phyloP scores from a whole-genome alignment of 2,888 invertebrate genomes.

The Stenotaenia linearis region DNA sequence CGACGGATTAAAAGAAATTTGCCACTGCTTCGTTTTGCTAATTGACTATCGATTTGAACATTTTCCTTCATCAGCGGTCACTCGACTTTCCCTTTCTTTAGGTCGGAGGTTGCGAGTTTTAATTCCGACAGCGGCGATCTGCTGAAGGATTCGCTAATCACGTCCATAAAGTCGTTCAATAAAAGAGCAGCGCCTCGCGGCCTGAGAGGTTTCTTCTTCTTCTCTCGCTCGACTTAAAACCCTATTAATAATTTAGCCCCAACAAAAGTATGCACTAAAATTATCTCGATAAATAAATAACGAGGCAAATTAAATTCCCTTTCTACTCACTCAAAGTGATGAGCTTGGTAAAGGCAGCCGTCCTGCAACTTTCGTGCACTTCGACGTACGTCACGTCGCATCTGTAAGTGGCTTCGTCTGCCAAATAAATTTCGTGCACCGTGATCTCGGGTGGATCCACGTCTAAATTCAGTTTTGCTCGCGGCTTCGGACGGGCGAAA shows the following conservation, averaged over 20 bases:
- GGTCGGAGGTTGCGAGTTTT: too few species aligned
- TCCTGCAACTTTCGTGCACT: conserved; percentile 35
- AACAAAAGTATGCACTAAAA: neutral
- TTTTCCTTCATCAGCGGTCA: neutral
- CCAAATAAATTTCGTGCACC: conserved; percentile 26
- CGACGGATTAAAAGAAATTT: neutral
- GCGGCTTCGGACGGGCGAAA: conserved; percentile 8
- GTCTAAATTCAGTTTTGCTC: conserved; percentile 31
- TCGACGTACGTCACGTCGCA: conserved; percentile 36
- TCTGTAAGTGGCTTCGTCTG: conserved; percentile 34
- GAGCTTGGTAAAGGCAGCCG: conserved; percentile 28
- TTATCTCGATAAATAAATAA: neutral
- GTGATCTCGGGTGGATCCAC: conserved; percentile 32
- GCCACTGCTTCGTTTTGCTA: neutral
- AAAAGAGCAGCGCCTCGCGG: too few species aligned
- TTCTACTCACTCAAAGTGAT: conserved; percentile 34
- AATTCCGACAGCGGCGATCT: too few species aligned
- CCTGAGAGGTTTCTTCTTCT: too few species aligned
- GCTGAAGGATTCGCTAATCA: too few species aligned
- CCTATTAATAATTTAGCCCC: neutral
- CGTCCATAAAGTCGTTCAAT: too few species aligned
- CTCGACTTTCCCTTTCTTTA: too few species aligned
- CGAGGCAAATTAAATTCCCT: neutral
- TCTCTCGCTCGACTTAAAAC: too few species aligned
- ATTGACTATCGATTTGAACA: neutral